Evolutionary conservation across 1,140 invertebrate genomes (phyloP).

Genomic region (Lepidurus arcticus): DNA sequence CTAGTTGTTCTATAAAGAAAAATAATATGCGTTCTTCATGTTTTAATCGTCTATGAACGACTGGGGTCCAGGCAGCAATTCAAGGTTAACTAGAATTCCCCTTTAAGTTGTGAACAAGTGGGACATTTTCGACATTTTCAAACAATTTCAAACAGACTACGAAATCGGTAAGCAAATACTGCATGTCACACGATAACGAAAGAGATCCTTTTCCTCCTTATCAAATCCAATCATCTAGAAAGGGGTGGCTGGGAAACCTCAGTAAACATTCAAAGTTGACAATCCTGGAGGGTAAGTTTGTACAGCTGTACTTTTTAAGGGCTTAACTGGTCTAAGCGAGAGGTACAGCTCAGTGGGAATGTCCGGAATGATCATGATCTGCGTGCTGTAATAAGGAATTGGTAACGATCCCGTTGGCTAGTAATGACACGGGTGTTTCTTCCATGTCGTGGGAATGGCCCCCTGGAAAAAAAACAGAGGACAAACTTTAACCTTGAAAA

Average conservation of each 20-base stretch:
- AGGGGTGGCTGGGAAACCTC: neutral
- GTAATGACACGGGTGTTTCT: neutral
- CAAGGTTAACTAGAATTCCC: neutral
- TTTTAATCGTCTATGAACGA: neutral
- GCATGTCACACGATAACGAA: neutral
- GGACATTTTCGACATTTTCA: neutral
- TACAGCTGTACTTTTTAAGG: neutral
- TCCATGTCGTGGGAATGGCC: neutral
- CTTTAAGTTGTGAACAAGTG: neutral
- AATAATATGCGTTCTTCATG: no score
- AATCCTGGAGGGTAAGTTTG: neutral
- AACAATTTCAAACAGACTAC: neutral
- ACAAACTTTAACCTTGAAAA: neutral
- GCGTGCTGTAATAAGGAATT: neutral
- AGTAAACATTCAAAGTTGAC: neutral
- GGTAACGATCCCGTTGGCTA: neutral
- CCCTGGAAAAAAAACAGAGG: neutral
- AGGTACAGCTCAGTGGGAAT: neutral
- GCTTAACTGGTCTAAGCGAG: neutral
- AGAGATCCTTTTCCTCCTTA: conserved; percentile 8
- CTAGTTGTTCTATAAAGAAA: no score
- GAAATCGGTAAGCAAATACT: neutral
- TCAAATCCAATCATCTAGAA: neutral
- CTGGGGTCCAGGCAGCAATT: neutral
- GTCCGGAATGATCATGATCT: neutral